phyloP scores from a whole-genome alignment of 2,113 vertebrate genomes.

The Tachuris rubrigastra region DNA sequence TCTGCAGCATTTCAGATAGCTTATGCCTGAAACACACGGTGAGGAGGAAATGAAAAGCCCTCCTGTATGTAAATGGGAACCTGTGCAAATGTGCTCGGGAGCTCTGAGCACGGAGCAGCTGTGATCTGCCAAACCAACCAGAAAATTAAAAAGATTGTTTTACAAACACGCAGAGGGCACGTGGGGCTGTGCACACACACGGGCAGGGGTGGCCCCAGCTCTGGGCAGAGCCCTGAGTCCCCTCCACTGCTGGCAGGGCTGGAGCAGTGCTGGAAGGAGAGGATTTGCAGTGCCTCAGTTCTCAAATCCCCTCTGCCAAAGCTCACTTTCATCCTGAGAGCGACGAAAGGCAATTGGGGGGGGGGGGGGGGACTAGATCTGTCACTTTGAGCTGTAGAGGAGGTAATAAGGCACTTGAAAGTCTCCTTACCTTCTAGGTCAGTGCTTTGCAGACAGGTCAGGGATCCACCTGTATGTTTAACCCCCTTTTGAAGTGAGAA shows the following conservation, averaged over 20 bases:
- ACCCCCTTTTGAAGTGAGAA: neutral
- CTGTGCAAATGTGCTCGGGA: neutral
- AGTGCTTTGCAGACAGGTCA: neutral
- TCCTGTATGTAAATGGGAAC: neutral
- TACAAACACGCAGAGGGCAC: neutral
- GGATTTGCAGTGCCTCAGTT: neutral
- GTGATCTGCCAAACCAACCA: conserved; percentile 40
- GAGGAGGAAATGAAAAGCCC: neutral
- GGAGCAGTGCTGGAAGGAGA: neutral
- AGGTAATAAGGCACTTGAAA: neutral
- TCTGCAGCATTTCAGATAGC: neutral
- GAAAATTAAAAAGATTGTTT: conserved; percentile 52
- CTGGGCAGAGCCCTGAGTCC: neutral
- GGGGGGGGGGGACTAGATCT: neutral
- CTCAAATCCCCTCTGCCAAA: neutral
- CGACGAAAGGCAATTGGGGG: neutral
- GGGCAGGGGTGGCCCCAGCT: neutral
- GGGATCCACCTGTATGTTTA: neutral
- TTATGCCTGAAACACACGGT: rapidly evolving
- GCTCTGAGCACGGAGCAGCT: conserved; percentile 43
- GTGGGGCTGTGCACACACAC: neutral
- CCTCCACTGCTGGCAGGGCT: rapidly evolving
- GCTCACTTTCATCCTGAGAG: neutral
- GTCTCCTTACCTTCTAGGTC: neutral
- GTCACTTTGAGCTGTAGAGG: neutral